phyloP scores from a whole-genome alignment of 2,113 vertebrate species.

The Muscicapa adusta region DNA sequence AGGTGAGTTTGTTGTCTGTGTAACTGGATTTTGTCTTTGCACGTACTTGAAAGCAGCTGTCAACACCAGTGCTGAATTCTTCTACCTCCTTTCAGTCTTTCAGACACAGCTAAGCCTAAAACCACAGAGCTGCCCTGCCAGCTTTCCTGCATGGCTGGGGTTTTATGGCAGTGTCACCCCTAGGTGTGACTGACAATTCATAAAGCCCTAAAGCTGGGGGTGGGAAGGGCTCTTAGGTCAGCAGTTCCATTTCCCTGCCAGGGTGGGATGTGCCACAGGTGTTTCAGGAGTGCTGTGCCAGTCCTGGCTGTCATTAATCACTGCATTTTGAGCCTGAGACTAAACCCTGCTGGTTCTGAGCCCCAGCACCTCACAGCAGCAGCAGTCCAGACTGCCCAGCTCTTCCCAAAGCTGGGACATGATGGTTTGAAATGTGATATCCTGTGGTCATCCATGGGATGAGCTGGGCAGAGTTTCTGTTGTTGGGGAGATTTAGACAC shows the following conservation, averaged over 20 bases:
- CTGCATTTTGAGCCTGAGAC: not conserved
- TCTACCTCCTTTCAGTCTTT: not conserved
- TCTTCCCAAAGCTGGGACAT: not conserved
- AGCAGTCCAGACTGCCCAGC: not conserved
- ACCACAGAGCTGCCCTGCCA: not conserved
- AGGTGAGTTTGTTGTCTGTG: not conserved
- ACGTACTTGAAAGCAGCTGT: not conserved
- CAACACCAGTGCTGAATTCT: not conserved
- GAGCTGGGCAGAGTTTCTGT: not conserved
- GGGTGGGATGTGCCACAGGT: not conserved
- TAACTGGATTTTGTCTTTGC: not conserved
- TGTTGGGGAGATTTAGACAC: not conserved
- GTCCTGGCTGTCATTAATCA: not conserved
- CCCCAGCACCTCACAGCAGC: not conserved
- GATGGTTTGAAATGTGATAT: not conserved
- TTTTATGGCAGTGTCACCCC: not conserved
- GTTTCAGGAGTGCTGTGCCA: not conserved
- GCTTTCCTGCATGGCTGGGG: not conserved
- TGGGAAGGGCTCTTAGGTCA: slow-evolving; percentile 13
- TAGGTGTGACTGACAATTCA: not conserved
- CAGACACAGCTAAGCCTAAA: not conserved
- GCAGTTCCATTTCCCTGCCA: not conserved
- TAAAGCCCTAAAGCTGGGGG: not conserved
- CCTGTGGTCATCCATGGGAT: not conserved
- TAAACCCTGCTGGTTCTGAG: not conserved